Percentiles rank a stretch among this genome's conserved stretches.
Conservation (phyloP, 1,140 invertebrate genomes). For the Colletes gigas region DNA sequence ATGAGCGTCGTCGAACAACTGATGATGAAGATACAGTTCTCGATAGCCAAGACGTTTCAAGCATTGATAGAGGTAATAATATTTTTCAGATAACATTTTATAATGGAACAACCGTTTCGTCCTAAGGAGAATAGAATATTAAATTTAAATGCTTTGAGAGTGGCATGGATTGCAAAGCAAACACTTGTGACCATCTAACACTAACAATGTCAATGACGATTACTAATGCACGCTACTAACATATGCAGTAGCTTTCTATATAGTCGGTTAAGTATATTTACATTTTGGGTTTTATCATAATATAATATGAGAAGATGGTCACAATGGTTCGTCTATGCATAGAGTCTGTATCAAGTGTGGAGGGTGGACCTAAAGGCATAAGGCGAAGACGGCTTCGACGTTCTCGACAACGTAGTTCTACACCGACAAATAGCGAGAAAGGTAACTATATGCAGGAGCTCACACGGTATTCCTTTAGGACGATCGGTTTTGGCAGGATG, state of each 20-base stretch:
- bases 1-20: conserved; percentile 86
- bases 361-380: conserved; percentile 81
- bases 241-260: conserved; percentile 48
- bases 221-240: conserved; percentile 67
- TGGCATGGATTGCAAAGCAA: conserved; percentile 72
- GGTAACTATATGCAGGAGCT: conserved; percentile 55
- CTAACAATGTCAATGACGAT: conserved; percentile 50
- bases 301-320: conserved; percentile 75
- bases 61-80: conserved; percentile 87
- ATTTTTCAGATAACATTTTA: conserved; percentile 22
- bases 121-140: conserved; percentile 56
- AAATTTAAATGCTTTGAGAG: conserved; percentile 49
- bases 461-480: conserved; percentile 55
- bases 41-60: conserved; percentile 88
- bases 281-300: conserved; percentile 26
- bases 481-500: conserved; percentile 49
- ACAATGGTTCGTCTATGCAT: conserved; percentile 80
- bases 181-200: conserved; percentile 81
- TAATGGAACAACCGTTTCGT: conserved; percentile 54
- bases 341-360: conserved; percentile 84
- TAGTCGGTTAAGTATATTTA: conserved; percentile 33
- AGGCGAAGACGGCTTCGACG: conserved; percentile 75
- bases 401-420: conserved; percentile 76
- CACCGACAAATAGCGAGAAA: conserved; percentile 74
- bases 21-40: conserved; percentile 91